Evolutionary conservation across 1,140 invertebrate genomes (phyloP).

Genomic region (Scaptomyza hsui): DNA sequence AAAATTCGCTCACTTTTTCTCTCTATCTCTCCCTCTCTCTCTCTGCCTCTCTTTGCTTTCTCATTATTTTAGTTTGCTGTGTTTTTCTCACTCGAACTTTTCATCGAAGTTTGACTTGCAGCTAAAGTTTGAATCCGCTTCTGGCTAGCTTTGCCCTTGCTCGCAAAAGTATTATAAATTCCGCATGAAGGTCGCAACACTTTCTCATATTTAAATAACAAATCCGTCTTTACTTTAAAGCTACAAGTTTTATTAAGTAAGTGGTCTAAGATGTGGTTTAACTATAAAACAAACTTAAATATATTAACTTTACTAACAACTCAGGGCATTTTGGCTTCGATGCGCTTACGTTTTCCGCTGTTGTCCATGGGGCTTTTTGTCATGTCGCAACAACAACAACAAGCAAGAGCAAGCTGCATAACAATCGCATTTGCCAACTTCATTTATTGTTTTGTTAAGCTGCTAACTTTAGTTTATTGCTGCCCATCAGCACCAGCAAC

Average conservation of each 20-base stretch:
- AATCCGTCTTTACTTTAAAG: neutral
- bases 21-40: neutral
- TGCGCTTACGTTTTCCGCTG: constrained; percentile 13
- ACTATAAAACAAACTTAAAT: neutral
- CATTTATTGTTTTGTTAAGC: constrained; percentile 82
- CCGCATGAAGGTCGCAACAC: constrained; percentile 19
- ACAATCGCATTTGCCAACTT: constrained; percentile 80
- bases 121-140: constrained; percentile 50
- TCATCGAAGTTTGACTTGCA: constrained; percentile 68
- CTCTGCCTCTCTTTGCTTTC: neutral
- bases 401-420: constrained; percentile 42
- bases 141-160: constrained; percentile 21
- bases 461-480: constrained; percentile 81
- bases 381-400: constrained; percentile 19
- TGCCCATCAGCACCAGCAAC: constrained; percentile 45
- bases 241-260: neutral
- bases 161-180: constrained; percentile 35
- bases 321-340: constrained; percentile 24
- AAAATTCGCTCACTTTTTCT: neutral
- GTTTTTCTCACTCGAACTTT: constrained; percentile 67
- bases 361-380: constrained; percentile 45
- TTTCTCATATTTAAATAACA: constrained; percentile 1
- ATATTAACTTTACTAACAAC: too few relatives aligned
- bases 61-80: constrained; percentile 30
- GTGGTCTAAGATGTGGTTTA: too few relatives aligned